Percentiles rank a stretch among this genome's conserved stretches.
phyloP scores from a whole-genome alignment of 2,797 vertebrate species.

The Pipistrellus kuhlii region DNA sequence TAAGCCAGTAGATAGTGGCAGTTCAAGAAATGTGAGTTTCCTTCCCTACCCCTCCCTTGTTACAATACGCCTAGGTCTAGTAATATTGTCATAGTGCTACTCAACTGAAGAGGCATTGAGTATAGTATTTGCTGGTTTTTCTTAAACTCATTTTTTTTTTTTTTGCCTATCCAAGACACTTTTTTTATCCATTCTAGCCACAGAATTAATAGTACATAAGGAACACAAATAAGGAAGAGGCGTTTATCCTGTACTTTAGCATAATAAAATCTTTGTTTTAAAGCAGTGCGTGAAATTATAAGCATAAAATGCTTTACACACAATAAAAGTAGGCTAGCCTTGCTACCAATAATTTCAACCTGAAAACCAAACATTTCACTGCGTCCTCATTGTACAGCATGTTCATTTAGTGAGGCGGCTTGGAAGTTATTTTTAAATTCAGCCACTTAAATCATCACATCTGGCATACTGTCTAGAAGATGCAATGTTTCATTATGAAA shows the following conservation, averaged over 20 bases:
- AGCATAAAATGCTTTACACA: conserved; percentile 31
- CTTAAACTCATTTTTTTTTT: background rate
- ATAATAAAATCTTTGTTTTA: conserved; percentile 52
- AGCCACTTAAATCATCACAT: conserved; percentile 80
- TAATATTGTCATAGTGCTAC: background rate
- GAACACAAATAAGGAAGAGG: conserved; percentile 45
- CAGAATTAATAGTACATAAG: conserved; percentile 4
- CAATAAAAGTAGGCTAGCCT: conserved; percentile 64
- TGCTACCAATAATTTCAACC: conserved; percentile 66
- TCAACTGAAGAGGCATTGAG: background rate
- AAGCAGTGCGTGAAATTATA: conserved; percentile 53
- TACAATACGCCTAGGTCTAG: background rate
- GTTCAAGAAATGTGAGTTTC: background rate
- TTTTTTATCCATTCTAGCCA: conserved; percentile 19
- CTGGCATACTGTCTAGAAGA: conserved; percentile 84
- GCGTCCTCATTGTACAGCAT: conserved; percentile 54
- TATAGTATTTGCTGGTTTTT: background rate
- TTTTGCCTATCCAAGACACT: background rate
- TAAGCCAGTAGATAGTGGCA: background rate
- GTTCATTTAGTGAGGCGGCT: conserved; percentile 78
- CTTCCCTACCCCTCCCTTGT: background rate
- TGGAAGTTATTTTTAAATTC: conserved; percentile 86
- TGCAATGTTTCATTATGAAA: conserved; percentile 82
- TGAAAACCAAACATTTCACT: conserved; percentile 68
- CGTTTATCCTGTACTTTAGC: background rate